Conservation (phyloP, 2,797 vertebrate genomes). For the Erethizon dorsatum region DNA sequence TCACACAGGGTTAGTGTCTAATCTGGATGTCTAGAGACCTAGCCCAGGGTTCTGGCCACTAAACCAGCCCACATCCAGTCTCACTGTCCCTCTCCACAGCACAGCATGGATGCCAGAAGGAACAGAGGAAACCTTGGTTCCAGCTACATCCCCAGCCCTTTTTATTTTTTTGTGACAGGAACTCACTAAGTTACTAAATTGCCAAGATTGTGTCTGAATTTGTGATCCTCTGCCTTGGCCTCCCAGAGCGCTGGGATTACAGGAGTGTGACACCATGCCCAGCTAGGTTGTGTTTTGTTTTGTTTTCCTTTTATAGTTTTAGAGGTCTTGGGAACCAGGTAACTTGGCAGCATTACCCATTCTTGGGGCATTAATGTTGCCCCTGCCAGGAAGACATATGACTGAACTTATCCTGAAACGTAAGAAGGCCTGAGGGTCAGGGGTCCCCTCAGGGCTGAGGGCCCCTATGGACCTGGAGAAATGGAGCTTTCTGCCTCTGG, state of each 20-base stretch:
- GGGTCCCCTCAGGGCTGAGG: not conserved
- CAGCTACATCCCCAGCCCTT: not conserved
- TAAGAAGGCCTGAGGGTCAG: not conserved
- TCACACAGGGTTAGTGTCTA: not conserved
- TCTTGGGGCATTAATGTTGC: not conserved
- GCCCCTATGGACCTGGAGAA: not conserved
- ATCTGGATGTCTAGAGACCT: not conserved
- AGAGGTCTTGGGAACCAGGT: not conserved
- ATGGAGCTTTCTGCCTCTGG: not conserved
- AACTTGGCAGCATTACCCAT: not conserved
- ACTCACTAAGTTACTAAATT: not conserved
- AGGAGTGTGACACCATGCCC: not conserved
- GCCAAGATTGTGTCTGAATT: not conserved
- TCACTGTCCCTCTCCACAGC: not conserved
- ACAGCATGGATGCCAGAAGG: not conserved
- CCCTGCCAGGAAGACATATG: not conserved
- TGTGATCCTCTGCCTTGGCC: not conserved
- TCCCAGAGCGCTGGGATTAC: not conserved
- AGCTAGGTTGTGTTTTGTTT: not conserved
- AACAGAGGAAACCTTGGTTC: not conserved
- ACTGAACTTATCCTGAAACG: not conserved
- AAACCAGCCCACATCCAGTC: not conserved
- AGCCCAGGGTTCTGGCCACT: not conserved
- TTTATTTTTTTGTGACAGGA: not conserved
- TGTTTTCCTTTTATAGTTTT: slow-evolving; percentile 25